phyloP scores from a whole-genome alignment of 2,113 vertebrate species.

The Pterophyllum scalare region DNA sequence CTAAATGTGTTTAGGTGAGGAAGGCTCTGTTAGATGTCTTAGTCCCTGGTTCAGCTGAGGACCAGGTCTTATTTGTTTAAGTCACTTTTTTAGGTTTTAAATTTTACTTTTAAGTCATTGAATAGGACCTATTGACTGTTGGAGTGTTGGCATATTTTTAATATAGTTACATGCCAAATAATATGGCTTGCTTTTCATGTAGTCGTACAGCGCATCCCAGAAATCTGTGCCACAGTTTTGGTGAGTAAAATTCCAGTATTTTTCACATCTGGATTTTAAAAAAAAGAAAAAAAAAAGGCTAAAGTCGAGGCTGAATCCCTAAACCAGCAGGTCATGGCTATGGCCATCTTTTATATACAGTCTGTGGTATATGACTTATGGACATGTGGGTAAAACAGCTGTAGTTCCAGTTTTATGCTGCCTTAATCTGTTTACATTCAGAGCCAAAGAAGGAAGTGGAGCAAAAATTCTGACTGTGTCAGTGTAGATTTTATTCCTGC shows the following conservation, averaged over 20 bases:
- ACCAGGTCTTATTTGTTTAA: neutral
- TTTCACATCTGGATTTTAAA: neutral
- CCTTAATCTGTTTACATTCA: neutral
- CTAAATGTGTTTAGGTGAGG: neutral
- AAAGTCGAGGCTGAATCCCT: neutral
- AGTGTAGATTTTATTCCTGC: neutral
- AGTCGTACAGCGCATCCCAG: neutral
- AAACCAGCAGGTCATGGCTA: neutral
- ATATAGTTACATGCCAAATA: neutral
- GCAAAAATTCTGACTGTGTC: neutral
- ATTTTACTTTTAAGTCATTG: neutral
- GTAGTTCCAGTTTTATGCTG: neutral
- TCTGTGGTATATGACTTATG: neutral
- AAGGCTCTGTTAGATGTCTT: too few relatives aligned
- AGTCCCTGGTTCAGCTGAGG: neutral
- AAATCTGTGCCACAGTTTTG: neutral
- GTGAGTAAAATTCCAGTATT: neutral
- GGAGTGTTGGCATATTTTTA: rapidly evolving
- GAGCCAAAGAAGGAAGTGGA: neutral
- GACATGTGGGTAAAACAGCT: neutral
- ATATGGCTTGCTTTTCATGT: neutral
- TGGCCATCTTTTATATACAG: neutral
- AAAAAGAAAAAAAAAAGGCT: neutral
- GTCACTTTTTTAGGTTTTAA: too few relatives aligned
- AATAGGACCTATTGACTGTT: neutral